Percentiles rank a stretch among this genome's conserved stretches.
phyloP scores from a whole-genome alignment of 1,140 invertebrate genomes.

The Protaetia brevitarsis region DNA sequence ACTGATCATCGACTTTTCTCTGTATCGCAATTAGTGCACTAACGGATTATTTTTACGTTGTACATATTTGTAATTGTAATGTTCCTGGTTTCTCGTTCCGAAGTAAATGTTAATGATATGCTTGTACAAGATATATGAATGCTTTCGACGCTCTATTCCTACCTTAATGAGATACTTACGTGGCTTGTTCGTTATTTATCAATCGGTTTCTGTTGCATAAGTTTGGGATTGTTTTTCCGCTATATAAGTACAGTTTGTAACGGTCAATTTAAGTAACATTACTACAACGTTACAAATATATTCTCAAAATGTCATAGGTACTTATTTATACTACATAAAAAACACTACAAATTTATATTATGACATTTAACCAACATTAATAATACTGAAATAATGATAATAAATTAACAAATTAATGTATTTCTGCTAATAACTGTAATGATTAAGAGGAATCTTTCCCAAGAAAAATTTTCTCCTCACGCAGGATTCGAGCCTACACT shows the following conservation, averaged over 20 bases:
- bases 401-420: no score
- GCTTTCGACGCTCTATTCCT: neutral
- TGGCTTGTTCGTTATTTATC: neutral
- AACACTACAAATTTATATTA: no score
- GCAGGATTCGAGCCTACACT: no score
- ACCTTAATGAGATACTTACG: neutral
- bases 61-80: constrained; percentile 2
- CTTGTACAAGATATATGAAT: neutral
- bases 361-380: no score
- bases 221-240: neutral
- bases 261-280: no score
- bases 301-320: no score
- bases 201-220: neutral
- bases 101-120: constrained; percentile 1
- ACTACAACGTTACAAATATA: no score
- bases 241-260: neutral
- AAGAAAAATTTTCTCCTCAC: no score
- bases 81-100: neutral
- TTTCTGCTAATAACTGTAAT: no score
- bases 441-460: no score
- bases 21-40: neutral
- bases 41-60: neutral
- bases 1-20: neutral
- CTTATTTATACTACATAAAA: no score
- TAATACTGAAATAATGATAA: no score